Evolutionary conservation across 2,113 vertebrate species (phyloP).

Genomic region (Phycodurus eques): DNA sequence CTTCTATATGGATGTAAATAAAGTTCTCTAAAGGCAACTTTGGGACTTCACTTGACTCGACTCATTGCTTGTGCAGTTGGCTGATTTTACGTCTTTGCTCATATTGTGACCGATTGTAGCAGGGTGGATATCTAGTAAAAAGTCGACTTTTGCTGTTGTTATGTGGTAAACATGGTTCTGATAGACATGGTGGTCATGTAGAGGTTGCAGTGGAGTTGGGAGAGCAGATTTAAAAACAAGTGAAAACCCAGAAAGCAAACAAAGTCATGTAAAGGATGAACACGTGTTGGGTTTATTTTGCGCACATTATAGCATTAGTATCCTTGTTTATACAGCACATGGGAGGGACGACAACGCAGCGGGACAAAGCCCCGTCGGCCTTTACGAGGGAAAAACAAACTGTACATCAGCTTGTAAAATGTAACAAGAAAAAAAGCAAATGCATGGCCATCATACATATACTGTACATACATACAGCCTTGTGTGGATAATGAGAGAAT

Average conservation of each 20-base stretch:
- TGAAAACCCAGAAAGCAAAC: background rate
- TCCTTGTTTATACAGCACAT: conserved; percentile 70
- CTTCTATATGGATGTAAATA: conserved; percentile 75
- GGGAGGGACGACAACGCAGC: conserved; percentile 61
- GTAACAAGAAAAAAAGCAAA: conserved; percentile 44
- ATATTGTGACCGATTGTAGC: background rate
- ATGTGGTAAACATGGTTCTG: no score
- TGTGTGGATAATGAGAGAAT: background rate
- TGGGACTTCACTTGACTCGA: background rate
- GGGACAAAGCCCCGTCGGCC: conserved; percentile 67
- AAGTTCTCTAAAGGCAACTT: conserved; percentile 71
- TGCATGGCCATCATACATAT: conserved; percentile 58
- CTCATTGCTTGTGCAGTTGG: background rate
- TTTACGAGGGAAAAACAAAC: conserved; percentile 47
- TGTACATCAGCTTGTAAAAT: conserved; percentile 31
- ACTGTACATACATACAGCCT: background rate
- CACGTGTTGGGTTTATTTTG: conserved; percentile 72
- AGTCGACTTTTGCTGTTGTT: no score
- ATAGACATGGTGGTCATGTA: no score
- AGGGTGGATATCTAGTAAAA: no score
- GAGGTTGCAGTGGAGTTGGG: background rate
- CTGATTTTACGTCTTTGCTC: conserved; percentile 21
- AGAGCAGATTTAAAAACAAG: background rate
- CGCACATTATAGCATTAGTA: conserved; percentile 50
- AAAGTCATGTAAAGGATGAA: conserved; percentile 55